These are phyloP conservation scores for Aphelenchoides avenae DNA, from an alignment of 1,140 invertebrate species.

Conservation along the genomic window DNA sequence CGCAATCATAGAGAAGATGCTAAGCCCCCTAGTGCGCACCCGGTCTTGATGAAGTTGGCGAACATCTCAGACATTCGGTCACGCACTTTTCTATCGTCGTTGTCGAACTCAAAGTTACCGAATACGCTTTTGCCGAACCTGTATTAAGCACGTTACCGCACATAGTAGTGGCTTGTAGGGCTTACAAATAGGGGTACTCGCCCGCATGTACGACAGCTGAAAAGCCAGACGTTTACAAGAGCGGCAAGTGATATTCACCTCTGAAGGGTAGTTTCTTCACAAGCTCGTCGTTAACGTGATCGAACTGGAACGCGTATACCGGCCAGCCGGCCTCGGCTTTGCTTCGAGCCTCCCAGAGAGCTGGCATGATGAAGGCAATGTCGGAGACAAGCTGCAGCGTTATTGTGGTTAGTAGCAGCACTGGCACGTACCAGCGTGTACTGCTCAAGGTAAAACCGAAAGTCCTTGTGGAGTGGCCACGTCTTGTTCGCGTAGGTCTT, in stretches of 20 bases:
- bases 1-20: no score
- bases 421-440: constrained; percentile 25
- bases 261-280: constrained; percentile 31
- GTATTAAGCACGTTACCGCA: no score
- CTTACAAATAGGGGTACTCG: constrained; percentile 40
- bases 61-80: constrained; percentile 9
- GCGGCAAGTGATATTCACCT: constrained; percentile 16
- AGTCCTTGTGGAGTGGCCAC: constrained; percentile 21
- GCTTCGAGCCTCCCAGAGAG: constrained; percentile 19
- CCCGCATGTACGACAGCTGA: constrained; percentile 16
- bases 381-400: constrained; percentile 33
- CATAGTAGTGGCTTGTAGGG: no score
- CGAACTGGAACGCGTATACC: constrained; percentile 44
- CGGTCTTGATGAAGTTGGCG: constrained; percentile 23
- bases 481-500: constrained; percentile 1
- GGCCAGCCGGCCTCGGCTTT: constrained; percentile 35
- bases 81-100: constrained; percentile 25
- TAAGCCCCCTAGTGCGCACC: no score
- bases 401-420: constrained; percentile 1
- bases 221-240: constrained; percentile 23
- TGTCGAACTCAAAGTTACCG: constrained; percentile 36
- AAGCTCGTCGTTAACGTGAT: constrained; percentile 36
- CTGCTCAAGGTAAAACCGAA: constrained; percentile 8
- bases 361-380: constrained; percentile 31
- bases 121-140: constrained; percentile 25